phyloP scores from a whole-genome alignment of 2,888 invertebrate genomes.

The Nebria brevicollis region DNA sequence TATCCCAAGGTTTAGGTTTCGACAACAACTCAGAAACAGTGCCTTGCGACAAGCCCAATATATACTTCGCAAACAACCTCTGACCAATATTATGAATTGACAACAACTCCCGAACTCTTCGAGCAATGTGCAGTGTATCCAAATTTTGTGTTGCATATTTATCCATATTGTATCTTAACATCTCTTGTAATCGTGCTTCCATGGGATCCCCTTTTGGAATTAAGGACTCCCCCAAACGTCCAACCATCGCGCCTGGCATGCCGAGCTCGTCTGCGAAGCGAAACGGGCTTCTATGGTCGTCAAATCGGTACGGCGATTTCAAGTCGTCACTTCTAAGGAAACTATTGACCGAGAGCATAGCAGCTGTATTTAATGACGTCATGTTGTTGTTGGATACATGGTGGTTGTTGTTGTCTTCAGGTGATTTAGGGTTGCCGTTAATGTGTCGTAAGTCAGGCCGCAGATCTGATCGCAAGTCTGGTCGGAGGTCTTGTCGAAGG shows the following conservation, averaged over 20 bases:
- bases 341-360: slow-evolving; percentile 63
- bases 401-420: slow-evolving; percentile 66
- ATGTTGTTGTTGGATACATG: slow-evolving; percentile 64
- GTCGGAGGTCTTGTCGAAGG: slow-evolving; percentile 53
- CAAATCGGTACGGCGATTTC: slow-evolving; percentile 80
- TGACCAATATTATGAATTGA: slow-evolving; percentile 99
- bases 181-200: slow-evolving; percentile 92
- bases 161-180: slow-evolving; percentile 95
- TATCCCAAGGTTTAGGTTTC: slow-evolving; percentile 99
- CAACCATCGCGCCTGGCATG: slow-evolving; percentile 84
- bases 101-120: slow-evolving; percentile 90
- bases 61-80: slow-evolving; percentile 97
- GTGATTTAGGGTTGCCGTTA: slow-evolving; percentile 66
- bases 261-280: slow-evolving; percentile 85
- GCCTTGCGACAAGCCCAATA: slow-evolving; percentile 95
- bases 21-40: slow-evolving; percentile 98
- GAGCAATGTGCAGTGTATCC: slow-evolving; percentile 94
- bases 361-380: slow-evolving; percentile 57
- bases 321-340: slow-evolving; percentile 64
- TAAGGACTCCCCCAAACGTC: slow-evolving; percentile 86
- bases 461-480: slow-evolving; percentile 49
- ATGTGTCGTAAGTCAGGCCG: slow-evolving; percentile 49
- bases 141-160: slow-evolving; percentile 93
- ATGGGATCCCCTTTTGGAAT: slow-evolving; percentile 94
- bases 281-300: slow-evolving; percentile 82